Conservation (phyloP, 1,140 invertebrate genomes). For the Thaumetopoea pityocampa region DNA sequence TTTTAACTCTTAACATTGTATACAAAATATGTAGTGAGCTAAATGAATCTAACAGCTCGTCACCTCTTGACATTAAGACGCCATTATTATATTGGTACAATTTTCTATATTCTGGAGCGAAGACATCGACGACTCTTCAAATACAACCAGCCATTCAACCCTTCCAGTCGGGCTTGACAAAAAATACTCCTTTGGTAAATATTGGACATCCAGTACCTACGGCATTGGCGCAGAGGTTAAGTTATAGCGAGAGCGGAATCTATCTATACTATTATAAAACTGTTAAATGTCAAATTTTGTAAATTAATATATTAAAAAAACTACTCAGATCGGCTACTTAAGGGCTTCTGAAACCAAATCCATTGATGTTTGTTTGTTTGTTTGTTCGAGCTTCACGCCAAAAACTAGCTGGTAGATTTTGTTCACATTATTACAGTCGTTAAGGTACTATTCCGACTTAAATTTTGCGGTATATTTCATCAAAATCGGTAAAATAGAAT, state of each 20-base stretch:
- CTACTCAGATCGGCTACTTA: no score
- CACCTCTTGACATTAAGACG: conserved; percentile 23
- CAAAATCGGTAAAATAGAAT: no score
- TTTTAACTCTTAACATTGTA: no score
- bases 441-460: no score
- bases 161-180: conserved; percentile 69
- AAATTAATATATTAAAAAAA: conserved; percentile 1
- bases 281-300: background rate
- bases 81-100: conserved; percentile 40
- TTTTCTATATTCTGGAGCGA: conserved; percentile 56
- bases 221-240: conserved; percentile 24
- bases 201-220: conserved; percentile 57
- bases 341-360: no score
- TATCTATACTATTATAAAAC: background rate
- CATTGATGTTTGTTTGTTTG: no score
- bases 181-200: conserved; percentile 70
- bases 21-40: conserved; percentile 5
- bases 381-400: no score
- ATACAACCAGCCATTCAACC: conserved; percentile 71
- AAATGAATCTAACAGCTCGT: conserved; percentile 28
- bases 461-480: no score
- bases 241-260: conserved; percentile 12
- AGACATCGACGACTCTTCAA: conserved; percentile 46
- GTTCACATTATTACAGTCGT: no score
- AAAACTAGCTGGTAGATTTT: no score